phyloP scores from a whole-genome alignment of 2,797 vertebrate genomes.

The Parauchenoglanis ngamensis region DNA sequence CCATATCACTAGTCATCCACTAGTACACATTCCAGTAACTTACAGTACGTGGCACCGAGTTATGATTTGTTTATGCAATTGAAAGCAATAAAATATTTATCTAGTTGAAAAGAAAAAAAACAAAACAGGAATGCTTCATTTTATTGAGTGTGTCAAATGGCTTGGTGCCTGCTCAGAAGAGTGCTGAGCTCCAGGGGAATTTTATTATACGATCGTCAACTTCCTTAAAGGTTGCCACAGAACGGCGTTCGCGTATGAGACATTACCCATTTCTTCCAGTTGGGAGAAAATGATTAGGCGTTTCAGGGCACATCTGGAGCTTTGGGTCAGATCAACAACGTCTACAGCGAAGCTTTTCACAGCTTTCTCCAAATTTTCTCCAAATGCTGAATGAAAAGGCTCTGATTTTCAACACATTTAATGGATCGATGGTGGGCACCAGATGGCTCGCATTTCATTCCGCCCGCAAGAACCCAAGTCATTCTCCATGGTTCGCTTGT shows the following conservation, averaged over 20 bases:
- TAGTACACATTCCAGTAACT: constrained; percentile 58
- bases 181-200: constrained; percentile 5
- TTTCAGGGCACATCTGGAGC: constrained; percentile 46
- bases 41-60: constrained; percentile 54
- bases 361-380: constrained; percentile 4
- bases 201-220: constrained; percentile 22
- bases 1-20: not conserved
- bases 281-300: constrained; percentile 29
- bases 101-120: constrained; percentile 54
- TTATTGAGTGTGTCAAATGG: constrained; percentile 24
- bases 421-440: constrained; percentile 39
- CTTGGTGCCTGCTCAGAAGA: not conserved
- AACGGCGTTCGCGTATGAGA: constrained; percentile 5
- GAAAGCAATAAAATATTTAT: constrained; percentile 77
- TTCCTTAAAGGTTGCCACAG: constrained; percentile 18
- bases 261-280: constrained; percentile 39
- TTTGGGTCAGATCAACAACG: constrained; percentile 21
- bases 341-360: constrained; percentile 5
- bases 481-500: constrained; percentile 33
- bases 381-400: not conserved
- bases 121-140: not conserved
- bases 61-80: constrained; percentile 58
- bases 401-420: constrained; percentile 37
- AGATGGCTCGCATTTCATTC: constrained; percentile 43
- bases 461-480: constrained; percentile 17